Conservation (phyloP, 2,888 invertebrate species). For the Synergus gifuensis region DNA sequence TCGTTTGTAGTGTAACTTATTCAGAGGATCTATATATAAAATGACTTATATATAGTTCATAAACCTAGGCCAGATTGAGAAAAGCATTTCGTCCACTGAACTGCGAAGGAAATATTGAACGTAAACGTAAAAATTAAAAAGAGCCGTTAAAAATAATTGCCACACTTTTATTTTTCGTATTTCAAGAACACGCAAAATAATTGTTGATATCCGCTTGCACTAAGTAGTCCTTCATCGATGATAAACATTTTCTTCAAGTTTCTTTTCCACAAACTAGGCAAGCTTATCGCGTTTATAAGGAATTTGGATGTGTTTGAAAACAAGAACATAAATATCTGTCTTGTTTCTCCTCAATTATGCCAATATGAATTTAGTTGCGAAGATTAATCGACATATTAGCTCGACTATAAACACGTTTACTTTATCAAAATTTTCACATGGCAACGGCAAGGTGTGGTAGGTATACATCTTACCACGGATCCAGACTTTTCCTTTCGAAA, state of each 20-base stretch:
- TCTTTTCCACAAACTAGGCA: conserved; percentile 8
- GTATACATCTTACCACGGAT: background rate
- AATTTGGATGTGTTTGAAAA: conserved; percentile 6
- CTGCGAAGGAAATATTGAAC: background rate
- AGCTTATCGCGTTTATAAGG: conserved; percentile 2
- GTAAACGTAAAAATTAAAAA: background rate
- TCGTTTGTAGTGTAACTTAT: background rate
- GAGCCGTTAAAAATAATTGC: background rate
- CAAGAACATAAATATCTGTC: background rate
- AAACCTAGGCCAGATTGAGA: conserved; percentile 9
- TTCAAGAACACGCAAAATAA: background rate
- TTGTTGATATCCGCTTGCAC: conserved; percentile 14
- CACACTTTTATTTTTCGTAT: background rate
- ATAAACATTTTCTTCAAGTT: conserved; percentile 20
- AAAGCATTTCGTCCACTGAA: background rate
- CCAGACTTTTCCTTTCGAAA: conserved; percentile 11
- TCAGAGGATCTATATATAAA: too few species aligned
- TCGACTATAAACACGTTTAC: conserved; percentile 15
- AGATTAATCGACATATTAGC: background rate
- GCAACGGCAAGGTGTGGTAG: background rate
- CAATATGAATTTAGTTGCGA: background rate
- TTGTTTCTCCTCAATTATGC: conserved; percentile 8
- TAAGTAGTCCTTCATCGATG: conserved; percentile 3
- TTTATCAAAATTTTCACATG: conserved; percentile 23
- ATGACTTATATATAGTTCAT: background rate